Evolutionary conservation across 2,888 invertebrate species (phyloP).

Genomic region (Acronicta aceris): DNA sequence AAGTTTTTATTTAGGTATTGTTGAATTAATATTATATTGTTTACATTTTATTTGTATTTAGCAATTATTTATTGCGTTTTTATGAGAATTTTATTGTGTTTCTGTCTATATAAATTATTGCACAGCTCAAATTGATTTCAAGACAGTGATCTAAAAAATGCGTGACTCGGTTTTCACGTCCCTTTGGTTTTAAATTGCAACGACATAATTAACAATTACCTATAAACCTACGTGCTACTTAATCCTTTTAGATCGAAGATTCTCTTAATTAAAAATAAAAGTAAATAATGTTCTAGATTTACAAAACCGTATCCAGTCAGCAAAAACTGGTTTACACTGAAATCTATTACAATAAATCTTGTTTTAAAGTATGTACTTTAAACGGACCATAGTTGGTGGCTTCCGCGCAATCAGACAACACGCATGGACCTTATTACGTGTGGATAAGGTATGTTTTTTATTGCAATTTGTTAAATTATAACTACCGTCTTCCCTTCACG

Average conservation of each 20-base stretch:
- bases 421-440: slow-evolving; percentile 47
- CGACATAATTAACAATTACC: neutral
- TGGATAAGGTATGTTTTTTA: slow-evolving; percentile 59
- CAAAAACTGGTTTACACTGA: slow-evolving; percentile 68
- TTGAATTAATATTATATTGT: neutral
- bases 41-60: neutral
- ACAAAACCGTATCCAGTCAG: slow-evolving; percentile 49
- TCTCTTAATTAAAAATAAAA: neutral
- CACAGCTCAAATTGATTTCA: too few relatives aligned
- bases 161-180: too few relatives aligned
- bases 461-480: slow-evolving; percentile 64
- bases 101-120: too few relatives aligned
- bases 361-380: slow-evolving; percentile 62
- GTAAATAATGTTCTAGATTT: slow-evolving; percentile 17
- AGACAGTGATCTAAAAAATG: too few relatives aligned
- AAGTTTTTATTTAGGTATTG: slow-evolving; percentile 64
- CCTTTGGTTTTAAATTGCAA: slow-evolving; percentile 12
- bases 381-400: slow-evolving; percentile 49
- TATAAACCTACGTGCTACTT: neutral
- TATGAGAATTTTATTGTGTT: too few relatives aligned
- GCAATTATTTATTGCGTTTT: too few relatives aligned
- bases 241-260: neutral
- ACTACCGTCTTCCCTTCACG: slow-evolving; percentile 73
- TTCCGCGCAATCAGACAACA: slow-evolving; percentile 38
- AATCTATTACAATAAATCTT: slow-evolving; percentile 72